phyloP scores from a whole-genome alignment of 2,888 invertebrate species.

The Caenorhabditis sulstoni region DNA sequence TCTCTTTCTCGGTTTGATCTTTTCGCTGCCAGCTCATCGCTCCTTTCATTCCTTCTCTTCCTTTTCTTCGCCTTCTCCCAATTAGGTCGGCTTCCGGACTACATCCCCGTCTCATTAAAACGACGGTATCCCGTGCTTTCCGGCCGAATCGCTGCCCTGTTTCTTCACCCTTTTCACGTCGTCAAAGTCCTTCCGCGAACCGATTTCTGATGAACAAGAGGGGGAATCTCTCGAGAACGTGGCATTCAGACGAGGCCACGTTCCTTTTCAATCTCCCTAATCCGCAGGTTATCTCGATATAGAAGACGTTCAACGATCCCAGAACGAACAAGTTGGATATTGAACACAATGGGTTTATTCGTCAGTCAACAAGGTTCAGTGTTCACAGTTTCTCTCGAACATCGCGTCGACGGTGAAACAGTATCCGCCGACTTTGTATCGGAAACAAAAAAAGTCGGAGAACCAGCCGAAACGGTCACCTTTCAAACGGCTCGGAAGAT shows the following conservation, averaged over 20 bases:
- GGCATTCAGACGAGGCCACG: too few relatives aligned
- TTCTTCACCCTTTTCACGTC: conserved; percentile 4
- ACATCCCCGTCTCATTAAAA: conserved; percentile 1
- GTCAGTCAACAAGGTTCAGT: too few relatives aligned
- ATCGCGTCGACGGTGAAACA: conserved; percentile 7
- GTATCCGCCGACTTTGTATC: neutral
- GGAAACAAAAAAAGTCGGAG: too few relatives aligned
- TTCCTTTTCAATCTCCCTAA: too few relatives aligned
- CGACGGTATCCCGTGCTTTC: neutral
- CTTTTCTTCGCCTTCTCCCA: conserved; percentile 1
- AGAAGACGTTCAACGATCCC: too few relatives aligned
- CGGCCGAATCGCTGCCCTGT: neutral
- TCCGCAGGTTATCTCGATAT: too few relatives aligned
- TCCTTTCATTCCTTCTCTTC: neutral
- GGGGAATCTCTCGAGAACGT: neutral
- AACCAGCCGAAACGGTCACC: too few relatives aligned
- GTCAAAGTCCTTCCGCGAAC: neutral
- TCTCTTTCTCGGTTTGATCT: neutral
- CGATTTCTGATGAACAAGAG: conserved; percentile 6
- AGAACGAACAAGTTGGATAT: too few relatives aligned
- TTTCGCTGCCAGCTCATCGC: conserved; percentile 11
- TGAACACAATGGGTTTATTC: too few relatives aligned
- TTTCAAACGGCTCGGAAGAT: too few relatives aligned
- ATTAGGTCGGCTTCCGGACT: conserved; percentile 14
- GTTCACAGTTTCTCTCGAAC: too few relatives aligned